These are phyloP conservation scores for Brachionus manjavacas DNA, from an alignment of 1,140 invertebrate species.

Conservation along the genomic window DNA sequence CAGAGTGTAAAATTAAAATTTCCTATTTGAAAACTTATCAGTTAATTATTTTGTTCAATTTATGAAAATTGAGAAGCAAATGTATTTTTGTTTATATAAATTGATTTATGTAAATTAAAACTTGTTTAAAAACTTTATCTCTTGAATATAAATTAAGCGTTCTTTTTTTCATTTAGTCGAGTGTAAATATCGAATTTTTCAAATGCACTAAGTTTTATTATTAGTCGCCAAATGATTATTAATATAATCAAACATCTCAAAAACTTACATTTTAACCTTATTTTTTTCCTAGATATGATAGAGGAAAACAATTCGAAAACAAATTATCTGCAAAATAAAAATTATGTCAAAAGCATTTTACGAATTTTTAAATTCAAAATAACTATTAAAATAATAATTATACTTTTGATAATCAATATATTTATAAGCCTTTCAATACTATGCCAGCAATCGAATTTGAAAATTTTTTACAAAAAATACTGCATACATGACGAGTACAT, in stretches of 20 bases:
- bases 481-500: not conserved
- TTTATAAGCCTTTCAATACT: not conserved
- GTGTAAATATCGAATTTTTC: not conserved
- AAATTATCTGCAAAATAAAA: not conserved
- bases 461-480: not conserved
- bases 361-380: not conserved
- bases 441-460: not conserved
- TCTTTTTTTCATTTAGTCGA: not conserved
- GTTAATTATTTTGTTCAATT: not conserved
- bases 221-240: not conserved
- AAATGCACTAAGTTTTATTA: not conserved
- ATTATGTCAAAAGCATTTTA: not conserved
- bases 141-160: not conserved
- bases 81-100: not conserved
- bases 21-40: not conserved
- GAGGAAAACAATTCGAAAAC: not conserved
- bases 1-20: not conserved
- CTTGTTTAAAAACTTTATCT: not conserved
- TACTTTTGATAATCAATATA: not conserved
- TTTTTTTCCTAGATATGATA: not conserved
- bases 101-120: slow-evolving; percentile 8
- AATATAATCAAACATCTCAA: too few species aligned
- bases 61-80: not conserved
- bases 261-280: too few species aligned
- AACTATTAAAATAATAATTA: not conserved